Base-by-base conservation (phyloP, 2,113 vertebrate genomes). In the Heterotilapia buettikoferi region DNA sequence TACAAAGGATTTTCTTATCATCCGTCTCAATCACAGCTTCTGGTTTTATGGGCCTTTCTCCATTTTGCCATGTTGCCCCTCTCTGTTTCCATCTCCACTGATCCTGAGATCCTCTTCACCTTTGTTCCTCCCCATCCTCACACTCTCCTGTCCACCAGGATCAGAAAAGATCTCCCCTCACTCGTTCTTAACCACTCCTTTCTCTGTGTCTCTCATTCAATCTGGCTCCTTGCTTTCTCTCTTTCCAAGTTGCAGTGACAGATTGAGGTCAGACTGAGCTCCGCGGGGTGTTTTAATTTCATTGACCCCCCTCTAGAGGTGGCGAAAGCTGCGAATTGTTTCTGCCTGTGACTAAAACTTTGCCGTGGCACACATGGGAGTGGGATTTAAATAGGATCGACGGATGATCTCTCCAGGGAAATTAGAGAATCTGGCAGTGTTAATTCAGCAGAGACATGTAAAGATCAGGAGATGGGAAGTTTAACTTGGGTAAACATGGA, bases 241-340 rank as follows among this genome's bases (percentile, higher is more conserved):
- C 68, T 83, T 47, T 59, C 88, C 80, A 82, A 92, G 81, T 88
- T 82, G 85, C 88, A 88, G 87, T 95, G 96, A 96, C 96, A 96
- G 93, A 96, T 96, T 96, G 95, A 95, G 95, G 96, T 96, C 94
- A 95, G 83, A 86, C 86, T 86, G 85, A 83, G 71, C 90, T 93
- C 95, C 54, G 68, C 63, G 9, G 95, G 95, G 94, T 91, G 90
- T 94, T 96, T 94, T 96, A 85, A 95, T 96, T 95, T 96, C 83
- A 93, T 91, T 96, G 95, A 95, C 94, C 96, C 94, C 92, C 92
- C 89, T 90, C 85, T 68, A 89, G 92, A 94, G 94, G 93, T 93
- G 94, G 90, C 80, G 10, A 95, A 95, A 95, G 94, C 93, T 89
- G 92, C 56, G 87, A 93, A 93, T 90, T 88, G 91, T 95, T 76